Base-by-base conservation (phyloP, 1,140 invertebrate genomes). In the Venustaconcha ellipsiformis region DNA sequence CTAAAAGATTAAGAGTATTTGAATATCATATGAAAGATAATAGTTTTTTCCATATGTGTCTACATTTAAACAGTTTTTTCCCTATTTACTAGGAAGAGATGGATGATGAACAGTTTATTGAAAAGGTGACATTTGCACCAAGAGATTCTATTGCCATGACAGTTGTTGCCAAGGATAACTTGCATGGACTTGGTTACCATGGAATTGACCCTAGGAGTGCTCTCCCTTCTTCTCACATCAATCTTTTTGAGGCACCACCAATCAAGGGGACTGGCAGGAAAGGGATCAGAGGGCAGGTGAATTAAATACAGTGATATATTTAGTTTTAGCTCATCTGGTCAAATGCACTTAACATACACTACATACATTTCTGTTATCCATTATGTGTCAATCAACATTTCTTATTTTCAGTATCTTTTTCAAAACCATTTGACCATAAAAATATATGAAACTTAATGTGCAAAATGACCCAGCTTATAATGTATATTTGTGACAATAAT, bases 81-180 rank as follows among this genome's bases (percentile, higher is more conserved):
- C 14, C 13, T 0, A 1, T 69, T 76, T 72, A 76, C 12, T 17
- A 86, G 82, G 88, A 92, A 74, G 92, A 93, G 65, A 92, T 86
- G 72, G 79, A 88, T 66, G 87, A 89, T 71, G 79, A 87, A 72
- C 69, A 82, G 17, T 95, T 96, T n/a, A 95, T 96, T 12, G 94
- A 95, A 87, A 96, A 97, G 67, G 83, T 87, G 18, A 92, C 94
- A 14, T 96, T 96, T 90, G 95, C 95, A n/a, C 96, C 96, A 13
- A 94, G 95, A 87, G 96, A 97, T 89, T 94, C 94, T 67, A 17
- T 57, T 55, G 14, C 93, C 14, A 92, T 94, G 79, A 78, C 94
- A 12, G 92, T 94, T 72, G 91, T 92, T 57, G 93, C 94, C 48
- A 98, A 99, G 90, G 92, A 93, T 70, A 88, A 92, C 82, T 79